Conservation (phyloP, 1,140 invertebrate species). For the Grapholita molesta region DNA sequence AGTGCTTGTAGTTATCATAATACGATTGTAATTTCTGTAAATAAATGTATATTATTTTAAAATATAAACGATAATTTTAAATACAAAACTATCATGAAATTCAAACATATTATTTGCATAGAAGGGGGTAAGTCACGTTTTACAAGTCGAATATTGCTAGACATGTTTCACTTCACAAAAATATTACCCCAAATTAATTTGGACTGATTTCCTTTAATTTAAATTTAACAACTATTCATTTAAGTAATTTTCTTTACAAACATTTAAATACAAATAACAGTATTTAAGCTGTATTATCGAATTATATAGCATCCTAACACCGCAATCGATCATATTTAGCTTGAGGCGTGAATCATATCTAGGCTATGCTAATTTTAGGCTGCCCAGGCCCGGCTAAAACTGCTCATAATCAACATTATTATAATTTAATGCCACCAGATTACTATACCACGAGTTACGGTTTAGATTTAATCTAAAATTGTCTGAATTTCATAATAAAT, state of each 20-base stretch:
- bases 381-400: background rate
- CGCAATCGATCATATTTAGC: background rate
- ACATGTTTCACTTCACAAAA: too few species aligned
- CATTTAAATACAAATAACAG: background rate
- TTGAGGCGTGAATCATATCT: background rate
- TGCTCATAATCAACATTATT: constrained; percentile 7
- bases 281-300: background rate
- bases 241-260: background rate
- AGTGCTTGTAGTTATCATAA: too few species aligned
- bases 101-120: too few species aligned
- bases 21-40: too few species aligned
- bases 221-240: background rate
- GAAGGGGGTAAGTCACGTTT: too few species aligned
- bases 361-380: constrained; percentile 14
- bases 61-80: too few species aligned
- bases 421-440: constrained; percentile 13
- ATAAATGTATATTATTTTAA: too few species aligned
- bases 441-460: background rate
- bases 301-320: background rate
- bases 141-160: too few species aligned
- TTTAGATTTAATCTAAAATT: constrained; percentile 15
- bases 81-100: too few species aligned
- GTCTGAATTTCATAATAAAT: constrained; percentile 13
- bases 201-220: background rate
- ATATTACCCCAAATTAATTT: too few species aligned